Evolutionary conservation across 2,797 vertebrate genomes (phyloP), one percentile per base, ranked within the genome.

Genomic region (Todus mexicanus): DNA sequence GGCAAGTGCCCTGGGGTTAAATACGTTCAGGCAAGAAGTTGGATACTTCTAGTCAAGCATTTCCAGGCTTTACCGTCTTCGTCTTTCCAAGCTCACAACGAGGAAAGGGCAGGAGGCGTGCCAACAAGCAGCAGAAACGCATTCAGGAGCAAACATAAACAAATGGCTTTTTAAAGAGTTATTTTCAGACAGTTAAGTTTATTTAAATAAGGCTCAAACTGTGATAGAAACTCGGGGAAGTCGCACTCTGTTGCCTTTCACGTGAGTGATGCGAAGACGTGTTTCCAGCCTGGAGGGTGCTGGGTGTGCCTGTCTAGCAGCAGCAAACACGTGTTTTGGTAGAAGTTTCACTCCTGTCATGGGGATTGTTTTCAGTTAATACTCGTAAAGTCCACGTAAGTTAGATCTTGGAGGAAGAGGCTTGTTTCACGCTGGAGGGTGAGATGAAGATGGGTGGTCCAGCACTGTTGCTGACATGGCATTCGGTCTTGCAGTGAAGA

Each of bases 21-120:
- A 74, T 91, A n/a, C 43, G 60, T 66, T 64, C 57, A 56, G 91
- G 75, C 91, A 94, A 82, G 92, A 95, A 93, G 86, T 93, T 48
- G 54, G 48, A 70, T 54, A 89, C 72, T 90, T 90, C 59, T n/a
- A 72, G 64, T 79, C 47, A 92, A 76, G 82, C 59, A 71, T 88
- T 91, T 95, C 50, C 66, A 92, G 66, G 66, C 88, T 78, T 72
- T 31, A 66, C 69, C 0, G 3, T 47, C 53, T 77, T 86, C 68
- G 31, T n/a, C 38, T 89, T 93, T 29, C 42, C 42, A 75, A 50
- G 65, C 29, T 65, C 40, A 45, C 47, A 29, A 84, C 61, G 51
- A 72, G 84, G 72, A 76, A 76, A 79, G 83, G 75, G 63, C 45
- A 86, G 79, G 71, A 51, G 21, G 12, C 11, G 35, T 5, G 37